Conservation (phyloP, 1,140 invertebrate genomes). For the Leptopilina clavipes region DNA sequence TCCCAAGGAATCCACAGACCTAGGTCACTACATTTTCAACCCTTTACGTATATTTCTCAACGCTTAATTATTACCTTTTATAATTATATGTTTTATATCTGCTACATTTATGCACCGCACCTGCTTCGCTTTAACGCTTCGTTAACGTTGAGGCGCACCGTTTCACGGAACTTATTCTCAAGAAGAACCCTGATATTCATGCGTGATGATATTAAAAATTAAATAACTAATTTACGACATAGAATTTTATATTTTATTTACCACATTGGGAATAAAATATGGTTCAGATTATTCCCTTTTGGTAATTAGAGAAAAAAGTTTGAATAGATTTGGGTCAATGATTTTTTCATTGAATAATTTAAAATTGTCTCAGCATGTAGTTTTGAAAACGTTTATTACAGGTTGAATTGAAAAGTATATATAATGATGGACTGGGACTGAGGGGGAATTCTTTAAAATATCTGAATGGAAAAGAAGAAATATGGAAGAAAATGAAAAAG, state of each 20-base stretch:
- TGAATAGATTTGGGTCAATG: too few relatives aligned
- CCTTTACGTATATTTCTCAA: constrained; percentile 29
- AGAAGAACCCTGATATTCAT: constrained; percentile 14
- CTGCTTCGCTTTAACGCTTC: constrained; percentile 72
- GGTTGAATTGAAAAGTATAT: too few relatives aligned
- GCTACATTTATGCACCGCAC: constrained; percentile 62
- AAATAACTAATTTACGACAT: constrained; percentile 5
- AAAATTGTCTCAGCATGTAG: too few relatives aligned
- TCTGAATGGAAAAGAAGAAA: background rate
- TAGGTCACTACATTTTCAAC: background rate
- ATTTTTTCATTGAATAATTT: too few relatives aligned
- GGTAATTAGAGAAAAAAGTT: too few relatives aligned
- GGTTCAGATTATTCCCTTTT: too few relatives aligned
- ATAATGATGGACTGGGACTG: background rate
- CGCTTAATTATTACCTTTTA: constrained; percentile 54
- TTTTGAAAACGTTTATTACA: too few relatives aligned
- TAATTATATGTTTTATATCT: constrained; percentile 65
- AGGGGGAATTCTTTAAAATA: too few relatives aligned
- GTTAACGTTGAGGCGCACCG: constrained; percentile 69
- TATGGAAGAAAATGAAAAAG: background rate
- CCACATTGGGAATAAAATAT: background rate
- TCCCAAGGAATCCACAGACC: constrained; percentile 3
- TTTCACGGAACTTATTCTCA: constrained; percentile 59
- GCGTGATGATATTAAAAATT: constrained; percentile 4
- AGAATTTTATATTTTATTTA: background rate